Base-by-base conservation (phyloP, 1,140 invertebrate species). In the Trialeurodes vaporariorum region DNA sequence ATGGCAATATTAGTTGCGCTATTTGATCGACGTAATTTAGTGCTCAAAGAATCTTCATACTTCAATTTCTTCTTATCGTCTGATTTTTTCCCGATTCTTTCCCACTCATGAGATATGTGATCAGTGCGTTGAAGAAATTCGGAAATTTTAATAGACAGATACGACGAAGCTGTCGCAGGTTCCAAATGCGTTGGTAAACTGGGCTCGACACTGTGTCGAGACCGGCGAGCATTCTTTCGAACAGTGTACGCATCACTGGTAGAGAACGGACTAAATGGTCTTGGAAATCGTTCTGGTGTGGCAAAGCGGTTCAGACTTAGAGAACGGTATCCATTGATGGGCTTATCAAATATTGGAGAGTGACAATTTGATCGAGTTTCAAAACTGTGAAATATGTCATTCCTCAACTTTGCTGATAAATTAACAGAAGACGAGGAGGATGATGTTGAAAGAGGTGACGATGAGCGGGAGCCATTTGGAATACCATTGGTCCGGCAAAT, bases 61-160 rank as follows among this genome's bases (percentile, higher is more conserved):
- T 84, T 81, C 70, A 25, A 11, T 49, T 68, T 68, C n/a, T 63
- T 68, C 26, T 67, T 67, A 12, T 83, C 83, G 69, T 80, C 84
- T 17, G 34, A 49, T 17, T 49, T 49, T 65, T 82, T 82, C 0
- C 86, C 85, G 5, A 87, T 71, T 66, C 83, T 80, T 68, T 83
- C 82, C 90, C 90, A 93, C 74, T 92, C 89, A 70, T 93, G 87
- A 84, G 90, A 89, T 0, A 92, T 84, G 75, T 93, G 90, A 76
- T 93, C 90, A 1, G 90, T 92, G 65, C 88, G 84, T 73, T 85
- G 85, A 9, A 93, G 77, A 72, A 93, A 93, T 69, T 88, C 87
- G 24, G 86, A 82, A 61, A 93, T 93, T 76, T 88, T 89, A 26
- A 81, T 83, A 1, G 84, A 85, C 24, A 93, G 79, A 66, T 84